phyloP scores from a whole-genome alignment of 2,797 vertebrate genomes.

The Bradypus variegatus region DNA sequence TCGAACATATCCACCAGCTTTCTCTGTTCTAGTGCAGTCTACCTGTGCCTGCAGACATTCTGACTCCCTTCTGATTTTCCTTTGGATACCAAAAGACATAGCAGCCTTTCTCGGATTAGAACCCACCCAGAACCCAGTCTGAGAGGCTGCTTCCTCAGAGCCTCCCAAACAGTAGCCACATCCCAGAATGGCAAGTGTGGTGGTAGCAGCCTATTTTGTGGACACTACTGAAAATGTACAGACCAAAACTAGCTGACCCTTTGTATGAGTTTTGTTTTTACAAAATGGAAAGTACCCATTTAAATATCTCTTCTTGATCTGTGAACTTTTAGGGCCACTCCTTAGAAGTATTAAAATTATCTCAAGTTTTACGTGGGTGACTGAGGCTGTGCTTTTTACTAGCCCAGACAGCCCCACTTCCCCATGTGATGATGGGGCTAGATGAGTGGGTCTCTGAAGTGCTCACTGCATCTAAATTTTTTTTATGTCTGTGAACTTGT shows the following conservation, averaged over 20 bases:
- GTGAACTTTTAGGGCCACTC: not conserved
- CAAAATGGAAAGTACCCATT: not conserved
- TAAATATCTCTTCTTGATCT: not conserved
- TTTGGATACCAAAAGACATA: not conserved
- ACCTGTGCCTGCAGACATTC: too few species aligned
- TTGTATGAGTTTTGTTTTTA: not conserved
- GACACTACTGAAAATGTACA: not conserved
- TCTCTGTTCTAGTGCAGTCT: not conserved
- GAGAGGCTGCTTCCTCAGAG: too few species aligned
- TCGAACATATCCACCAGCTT: not conserved
- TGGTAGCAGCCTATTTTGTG: not conserved
- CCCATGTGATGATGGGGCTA: not conserved
- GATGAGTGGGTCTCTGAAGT: not conserved
- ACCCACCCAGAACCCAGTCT: not conserved
- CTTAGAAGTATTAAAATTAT: not conserved
- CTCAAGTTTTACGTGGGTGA: not conserved
- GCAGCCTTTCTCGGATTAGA: not conserved
- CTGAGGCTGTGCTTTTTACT: not conserved
- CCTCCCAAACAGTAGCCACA: not conserved
- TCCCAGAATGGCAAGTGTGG: not conserved
- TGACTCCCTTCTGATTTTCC: not conserved
- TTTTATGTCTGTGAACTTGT: conserved; percentile 4
- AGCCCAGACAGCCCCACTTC: not conserved
- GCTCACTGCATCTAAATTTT: not conserved
- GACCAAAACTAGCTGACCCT: not conserved